phyloP scores from a whole-genome alignment of 2,888 invertebrate genomes.

The Lamproptera curius region DNA sequence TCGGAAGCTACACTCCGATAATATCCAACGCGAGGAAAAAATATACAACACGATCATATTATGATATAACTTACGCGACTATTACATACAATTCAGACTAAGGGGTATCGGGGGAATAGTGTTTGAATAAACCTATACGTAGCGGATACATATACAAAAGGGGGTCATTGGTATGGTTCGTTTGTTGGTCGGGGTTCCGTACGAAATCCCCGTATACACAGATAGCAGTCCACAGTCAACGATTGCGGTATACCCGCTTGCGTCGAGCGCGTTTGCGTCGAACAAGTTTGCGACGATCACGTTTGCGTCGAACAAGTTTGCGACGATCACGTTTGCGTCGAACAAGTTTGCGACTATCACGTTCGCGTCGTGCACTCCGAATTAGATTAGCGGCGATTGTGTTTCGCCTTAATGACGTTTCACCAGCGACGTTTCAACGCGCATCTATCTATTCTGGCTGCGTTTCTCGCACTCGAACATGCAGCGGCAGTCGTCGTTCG shows the following conservation, averaged over 20 bases:
- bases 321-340: background rate
- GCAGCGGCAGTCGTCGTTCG: slow-evolving; percentile 64
- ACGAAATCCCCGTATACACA: background rate
- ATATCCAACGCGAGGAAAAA: background rate
- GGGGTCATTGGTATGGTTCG: too few species aligned
- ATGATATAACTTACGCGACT: background rate
- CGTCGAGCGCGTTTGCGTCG: background rate
- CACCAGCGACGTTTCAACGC: background rate
- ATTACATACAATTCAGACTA: background rate
- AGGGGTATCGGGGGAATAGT: background rate
- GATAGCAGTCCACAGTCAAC: too few species aligned
- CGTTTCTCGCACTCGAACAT: slow-evolving; percentile 49
- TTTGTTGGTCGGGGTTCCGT: background rate
- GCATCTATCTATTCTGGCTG: slow-evolving; percentile 45
- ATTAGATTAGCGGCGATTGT: too few species aligned
- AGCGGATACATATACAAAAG: too few species aligned
- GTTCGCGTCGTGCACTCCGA: too few species aligned
- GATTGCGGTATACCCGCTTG: background rate
- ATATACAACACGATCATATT: background rate
- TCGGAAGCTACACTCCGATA: background rate
- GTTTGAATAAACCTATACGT: too few species aligned
- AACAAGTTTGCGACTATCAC: too few species aligned
- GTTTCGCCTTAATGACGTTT: too few species aligned
- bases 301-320: background rate
- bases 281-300: background rate